Evolutionary conservation across 2,113 vertebrate genomes (phyloP).

Genomic region (Puntigrus tetrazona): DNA sequence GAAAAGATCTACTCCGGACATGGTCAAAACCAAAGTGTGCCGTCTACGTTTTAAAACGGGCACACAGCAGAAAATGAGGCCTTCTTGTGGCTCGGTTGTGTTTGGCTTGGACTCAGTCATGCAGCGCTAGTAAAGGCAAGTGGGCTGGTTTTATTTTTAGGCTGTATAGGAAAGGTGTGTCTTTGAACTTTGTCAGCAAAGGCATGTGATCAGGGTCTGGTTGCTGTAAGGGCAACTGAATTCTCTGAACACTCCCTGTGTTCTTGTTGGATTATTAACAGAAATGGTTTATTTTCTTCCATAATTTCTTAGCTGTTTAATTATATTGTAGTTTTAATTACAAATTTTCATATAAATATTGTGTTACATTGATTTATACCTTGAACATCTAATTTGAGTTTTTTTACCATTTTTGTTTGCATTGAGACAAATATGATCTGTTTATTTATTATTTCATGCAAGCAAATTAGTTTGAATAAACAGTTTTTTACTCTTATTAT

Average conservation of each 20-base stretch:
- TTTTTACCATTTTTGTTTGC: neutral
- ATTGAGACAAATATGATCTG: neutral
- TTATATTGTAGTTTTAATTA: neutral
- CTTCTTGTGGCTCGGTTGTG: slow-evolving; percentile 47
- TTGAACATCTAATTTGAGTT: neutral
- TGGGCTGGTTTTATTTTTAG: slow-evolving; percentile 59
- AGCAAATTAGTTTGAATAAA: neutral
- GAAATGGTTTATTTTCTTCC: too few relatives aligned
- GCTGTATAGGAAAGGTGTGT: slow-evolving; percentile 68
- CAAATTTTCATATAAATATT: neutral
- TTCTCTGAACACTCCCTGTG: slow-evolving; percentile 31
- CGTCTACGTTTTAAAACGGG: slow-evolving; percentile 36
- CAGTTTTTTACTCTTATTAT: neutral
- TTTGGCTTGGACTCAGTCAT: slow-evolving; percentile 51
- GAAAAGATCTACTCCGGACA: neutral
- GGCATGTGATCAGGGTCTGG: slow-evolving; percentile 50
- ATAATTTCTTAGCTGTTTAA: neutral
- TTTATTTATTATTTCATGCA: neutral
- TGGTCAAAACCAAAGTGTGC: slow-evolving; percentile 40
- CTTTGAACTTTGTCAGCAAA: slow-evolving; percentile 57
- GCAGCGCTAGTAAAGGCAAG: slow-evolving; percentile 48
- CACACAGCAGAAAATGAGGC: slow-evolving; percentile 43
- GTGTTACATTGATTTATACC: neutral
- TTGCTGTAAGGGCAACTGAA: slow-evolving; percentile 1
- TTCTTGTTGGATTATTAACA: too few relatives aligned